phyloP scores from a whole-genome alignment of 2,113 vertebrate genomes.

The Rhinichthys klamathensis region DNA sequence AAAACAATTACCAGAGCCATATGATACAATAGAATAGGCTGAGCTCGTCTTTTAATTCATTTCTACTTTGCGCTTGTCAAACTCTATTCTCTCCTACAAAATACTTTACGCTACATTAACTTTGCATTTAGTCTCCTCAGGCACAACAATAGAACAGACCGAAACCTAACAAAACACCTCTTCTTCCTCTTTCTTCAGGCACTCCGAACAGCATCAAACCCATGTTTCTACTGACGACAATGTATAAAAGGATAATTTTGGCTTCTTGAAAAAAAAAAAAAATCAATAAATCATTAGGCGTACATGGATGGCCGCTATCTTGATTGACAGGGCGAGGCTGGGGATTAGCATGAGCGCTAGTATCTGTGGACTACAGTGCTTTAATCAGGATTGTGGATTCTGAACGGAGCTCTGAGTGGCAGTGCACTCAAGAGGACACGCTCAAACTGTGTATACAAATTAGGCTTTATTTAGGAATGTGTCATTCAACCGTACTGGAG shows the following conservation, averaged over 20 bases:
- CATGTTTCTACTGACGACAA: slow-evolving; percentile 12
- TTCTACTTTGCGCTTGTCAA: neutral
- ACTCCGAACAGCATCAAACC: neutral
- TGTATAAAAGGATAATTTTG: slow-evolving; percentile 19
- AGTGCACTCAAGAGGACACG: slow-evolving; percentile 3
- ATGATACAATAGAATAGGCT: neutral
- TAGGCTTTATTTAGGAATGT: slow-evolving; percentile 25
- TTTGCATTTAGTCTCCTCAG: slow-evolving; percentile 21
- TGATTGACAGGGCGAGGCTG: slow-evolving; percentile 37
- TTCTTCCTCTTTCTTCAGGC: neutral
- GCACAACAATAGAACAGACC: neutral
- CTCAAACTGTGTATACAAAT: slow-evolving; percentile 29
- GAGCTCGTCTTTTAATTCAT: neutral
- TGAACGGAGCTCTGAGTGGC: slow-evolving; percentile 14
- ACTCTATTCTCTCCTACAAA: neutral
- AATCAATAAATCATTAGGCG: slow-evolving; percentile 20
- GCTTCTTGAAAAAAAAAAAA: neutral
- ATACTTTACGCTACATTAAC: neutral
- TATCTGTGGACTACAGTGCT: slow-evolving; percentile 35
- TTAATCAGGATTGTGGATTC: slow-evolving; percentile 18
- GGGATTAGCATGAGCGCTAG: slow-evolving; percentile 29
- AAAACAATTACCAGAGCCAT: slow-evolving; percentile 1
- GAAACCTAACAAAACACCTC: neutral
- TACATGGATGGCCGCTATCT: neutral
- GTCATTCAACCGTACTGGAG: slow-evolving; percentile 2